These are phyloP conservation scores for Grammomys dolichurus DNA, from an alignment of 2,113 vertebrate species.

Conservation along the genomic window DNA sequence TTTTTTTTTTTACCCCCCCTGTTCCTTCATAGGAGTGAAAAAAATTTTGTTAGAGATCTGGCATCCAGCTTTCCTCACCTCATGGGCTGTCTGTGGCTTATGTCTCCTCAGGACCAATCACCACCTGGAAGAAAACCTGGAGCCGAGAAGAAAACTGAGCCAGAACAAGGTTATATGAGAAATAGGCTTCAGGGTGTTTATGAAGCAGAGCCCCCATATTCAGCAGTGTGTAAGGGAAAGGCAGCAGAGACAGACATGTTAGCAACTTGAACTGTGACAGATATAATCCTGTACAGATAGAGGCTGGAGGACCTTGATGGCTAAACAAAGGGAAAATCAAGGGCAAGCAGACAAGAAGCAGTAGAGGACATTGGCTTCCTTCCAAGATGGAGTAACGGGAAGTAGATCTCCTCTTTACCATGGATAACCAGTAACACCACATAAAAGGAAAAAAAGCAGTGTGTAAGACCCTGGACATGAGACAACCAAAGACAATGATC, in stretches of 20 bases:
- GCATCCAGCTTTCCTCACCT: neutral
- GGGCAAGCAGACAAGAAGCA: neutral
- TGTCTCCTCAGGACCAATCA: neutral
- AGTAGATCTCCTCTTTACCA: neutral
- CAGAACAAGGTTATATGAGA: neutral
- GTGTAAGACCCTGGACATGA: neutral
- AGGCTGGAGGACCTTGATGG: neutral
- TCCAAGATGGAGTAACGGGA: neutral
- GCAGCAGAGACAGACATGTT: neutral
- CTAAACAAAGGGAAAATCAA: neutral
- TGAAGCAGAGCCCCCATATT: too few species aligned
- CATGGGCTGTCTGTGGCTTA: too few species aligned
- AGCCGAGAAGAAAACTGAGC: neutral
- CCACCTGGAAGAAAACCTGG: neutral
- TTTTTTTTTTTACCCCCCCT: neutral
- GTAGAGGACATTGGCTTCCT: neutral
- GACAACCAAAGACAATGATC: neutral
- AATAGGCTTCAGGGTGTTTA: neutral
- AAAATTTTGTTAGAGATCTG: neutral
- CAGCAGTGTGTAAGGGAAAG: neutral
- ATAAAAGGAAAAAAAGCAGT: neutral
- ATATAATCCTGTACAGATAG: neutral
- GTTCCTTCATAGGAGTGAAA: neutral
- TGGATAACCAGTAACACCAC: neutral
- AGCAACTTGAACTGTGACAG: neutral